phyloP scores from a whole-genome alignment of 2,797 vertebrate genomes.

The Falco rusticolus region DNA sequence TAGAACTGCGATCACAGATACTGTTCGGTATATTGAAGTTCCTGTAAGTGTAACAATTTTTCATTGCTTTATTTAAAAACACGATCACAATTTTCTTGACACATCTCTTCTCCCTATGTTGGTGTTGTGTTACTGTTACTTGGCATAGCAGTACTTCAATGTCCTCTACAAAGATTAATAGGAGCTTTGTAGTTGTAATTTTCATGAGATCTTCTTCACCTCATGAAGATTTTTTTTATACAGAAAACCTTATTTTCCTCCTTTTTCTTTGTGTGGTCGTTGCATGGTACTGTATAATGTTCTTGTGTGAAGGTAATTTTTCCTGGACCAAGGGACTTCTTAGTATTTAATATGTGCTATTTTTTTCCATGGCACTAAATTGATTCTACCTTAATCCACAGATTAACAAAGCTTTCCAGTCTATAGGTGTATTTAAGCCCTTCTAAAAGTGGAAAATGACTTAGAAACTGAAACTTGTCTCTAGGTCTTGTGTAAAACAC shows the following conservation, averaged over 20 bases:
- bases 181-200: neutral
- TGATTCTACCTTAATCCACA: neutral
- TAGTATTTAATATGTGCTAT: rapidly evolving
- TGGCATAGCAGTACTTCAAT: neutral
- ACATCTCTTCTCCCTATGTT: neutral
- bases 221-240: neutral
- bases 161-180: neutral
- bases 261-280: neutral
- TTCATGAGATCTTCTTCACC: neutral
- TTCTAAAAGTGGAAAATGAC: neutral
- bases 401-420: neutral
- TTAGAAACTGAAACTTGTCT: neutral
- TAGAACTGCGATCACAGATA: neutral
- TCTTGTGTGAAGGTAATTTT: neutral
- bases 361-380: neutral
- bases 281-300: neutral
- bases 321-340: neutral
- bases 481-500: neutral
- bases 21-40: neutral
- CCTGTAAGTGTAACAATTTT: neutral
- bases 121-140: neutral
- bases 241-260: neutral
- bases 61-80: neutral
- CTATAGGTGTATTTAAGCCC: neutral
- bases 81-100: neutral